phyloP scores from a whole-genome alignment of 2,888 invertebrate species.

The Apotomis capreana region DNA sequence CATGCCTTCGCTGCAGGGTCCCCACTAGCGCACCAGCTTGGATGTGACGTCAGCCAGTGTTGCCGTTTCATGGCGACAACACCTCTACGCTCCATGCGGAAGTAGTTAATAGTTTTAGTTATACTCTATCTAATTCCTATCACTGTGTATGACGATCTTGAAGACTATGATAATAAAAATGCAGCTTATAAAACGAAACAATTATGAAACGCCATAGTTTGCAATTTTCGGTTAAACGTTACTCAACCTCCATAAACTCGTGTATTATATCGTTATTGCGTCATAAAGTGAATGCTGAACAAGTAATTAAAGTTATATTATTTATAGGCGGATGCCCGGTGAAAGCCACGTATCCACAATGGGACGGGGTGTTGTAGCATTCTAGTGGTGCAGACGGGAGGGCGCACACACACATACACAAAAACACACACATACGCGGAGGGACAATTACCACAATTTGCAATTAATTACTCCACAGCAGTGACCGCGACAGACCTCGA shows the following conservation, averaged over 20 bases:
- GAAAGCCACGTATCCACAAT: slow-evolving; percentile 23
- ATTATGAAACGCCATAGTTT: too few relatives aligned
- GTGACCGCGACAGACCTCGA: slow-evolving; percentile 53
- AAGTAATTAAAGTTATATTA: slow-evolving; percentile 25
- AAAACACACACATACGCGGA: slow-evolving; percentile 33
- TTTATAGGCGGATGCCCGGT: slow-evolving; percentile 24
- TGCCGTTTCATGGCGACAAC: too few relatives aligned
- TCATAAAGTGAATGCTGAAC: not conserved
- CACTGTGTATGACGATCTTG: too few relatives aligned
- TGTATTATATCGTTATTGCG: not conserved
- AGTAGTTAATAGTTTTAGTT: too few relatives aligned
- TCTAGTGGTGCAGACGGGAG: slow-evolving; percentile 46
- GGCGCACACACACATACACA: slow-evolving; percentile 23
- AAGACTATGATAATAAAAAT: too few relatives aligned
- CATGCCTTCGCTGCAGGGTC: too few relatives aligned
- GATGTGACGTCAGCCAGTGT: too few relatives aligned
- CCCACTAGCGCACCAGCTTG: too few relatives aligned
- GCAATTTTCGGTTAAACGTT: not conserved
- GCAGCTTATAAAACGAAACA: too few relatives aligned
- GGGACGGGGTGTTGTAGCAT: slow-evolving; percentile 35
- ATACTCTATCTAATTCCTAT: too few relatives aligned
- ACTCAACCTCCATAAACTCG: not conserved
- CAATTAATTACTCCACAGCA: slow-evolving; percentile 65
- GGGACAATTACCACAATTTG: slow-evolving; percentile 65
- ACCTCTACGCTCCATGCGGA: too few relatives aligned